Evolutionary conservation across 2,888 invertebrate genomes (phyloP).

Genomic region (Plutella xylostella): DNA sequence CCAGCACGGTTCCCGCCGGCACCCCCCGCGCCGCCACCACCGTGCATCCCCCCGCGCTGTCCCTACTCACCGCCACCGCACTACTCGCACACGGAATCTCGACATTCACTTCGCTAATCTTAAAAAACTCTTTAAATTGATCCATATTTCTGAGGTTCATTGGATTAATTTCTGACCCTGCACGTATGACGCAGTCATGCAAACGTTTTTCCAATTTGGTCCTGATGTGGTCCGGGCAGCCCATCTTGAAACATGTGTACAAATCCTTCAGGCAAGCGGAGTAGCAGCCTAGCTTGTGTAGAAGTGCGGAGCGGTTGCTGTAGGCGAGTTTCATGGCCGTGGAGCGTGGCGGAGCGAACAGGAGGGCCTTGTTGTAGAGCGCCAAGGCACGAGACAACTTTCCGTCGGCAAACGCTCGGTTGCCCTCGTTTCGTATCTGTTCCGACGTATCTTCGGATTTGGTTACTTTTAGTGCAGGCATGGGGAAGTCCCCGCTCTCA

Average conservation of each 20-base stretch:
- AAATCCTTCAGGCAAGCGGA: constrained; percentile 23
- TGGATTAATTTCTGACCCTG: background rate
- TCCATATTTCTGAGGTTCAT: background rate
- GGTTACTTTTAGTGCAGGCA: background rate
- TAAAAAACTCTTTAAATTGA: constrained; percentile 13
- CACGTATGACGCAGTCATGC: constrained; percentile 7
- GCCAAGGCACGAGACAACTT: constrained; percentile 15
- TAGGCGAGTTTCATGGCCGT: constrained; percentile 22
- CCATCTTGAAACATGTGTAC: constrained; percentile 21
- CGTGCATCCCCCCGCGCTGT: no score
- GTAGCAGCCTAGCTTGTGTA: constrained; percentile 15
- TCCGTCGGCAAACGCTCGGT: constrained; percentile 14
- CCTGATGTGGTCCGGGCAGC: constrained; percentile 22
- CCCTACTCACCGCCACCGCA: background rate
- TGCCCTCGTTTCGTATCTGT: constrained; percentile 20
- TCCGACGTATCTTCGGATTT: constrained; percentile 20
- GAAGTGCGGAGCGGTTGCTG: constrained; percentile 25
- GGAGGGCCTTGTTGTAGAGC: constrained; percentile 24
- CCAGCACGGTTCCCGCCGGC: constrained; percentile 9
- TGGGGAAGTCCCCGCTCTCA: no score
- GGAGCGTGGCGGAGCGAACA: constrained; percentile 24
- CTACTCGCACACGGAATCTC: constrained; percentile 6
- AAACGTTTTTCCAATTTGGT: constrained; percentile 20
- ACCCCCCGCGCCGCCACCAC: background rate
- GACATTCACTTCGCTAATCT: constrained; percentile 7